Base-by-base conservation (phyloP, 2,797 vertebrate species). In the Acanthopagrus latus region DNA sequence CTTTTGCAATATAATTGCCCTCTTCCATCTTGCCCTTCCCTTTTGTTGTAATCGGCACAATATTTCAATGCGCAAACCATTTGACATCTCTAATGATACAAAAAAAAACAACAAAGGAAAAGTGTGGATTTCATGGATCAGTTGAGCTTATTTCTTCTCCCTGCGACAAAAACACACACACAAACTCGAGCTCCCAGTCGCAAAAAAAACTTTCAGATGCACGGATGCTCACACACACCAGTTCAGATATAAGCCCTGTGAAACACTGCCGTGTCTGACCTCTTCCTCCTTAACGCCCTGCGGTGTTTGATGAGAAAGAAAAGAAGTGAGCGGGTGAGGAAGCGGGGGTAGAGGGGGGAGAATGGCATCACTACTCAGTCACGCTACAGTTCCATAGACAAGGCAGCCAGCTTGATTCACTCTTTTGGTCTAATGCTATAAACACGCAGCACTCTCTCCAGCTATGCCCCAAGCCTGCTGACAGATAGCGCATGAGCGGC, bases 401-500 rank as follows among this genome's bases (percentile, higher is more conserved):
- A 88, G 86, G 57, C 85, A 86, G 81, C 86, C 90, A 71, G 86
- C 78, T 87, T 91, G 90, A 92, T 91, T 94, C 90, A 92, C 88
- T 91, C 83, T 82, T 87, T 89, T 67, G 82, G 47, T 78, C 83
- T 89, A 85, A 88, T 89, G 87, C 90, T 84, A 90, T 88, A 89
- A 91, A 92, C 92, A 86, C 74, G 21, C 76, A 74, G 76, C 71
- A 38, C 79, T 82, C 83, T 87, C 70, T 70, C 58, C 84, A 83
- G 89, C 89, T 62, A 66, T 83, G 88, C 86, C 89, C 86, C 82
- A 7, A 71, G 86, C 84, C 79, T 73, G 83, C 87, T 91, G 93
- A 92, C 91, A 92, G 88, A 92, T 84, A 88, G 86, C 57, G 82
- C 89, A 87, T 88, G 88, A 91, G 84, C 80, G 20, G 86, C 83